Evolutionary conservation across 2,797 vertebrate species (phyloP).

Genomic region (Hozukius guyotensis): DNA sequence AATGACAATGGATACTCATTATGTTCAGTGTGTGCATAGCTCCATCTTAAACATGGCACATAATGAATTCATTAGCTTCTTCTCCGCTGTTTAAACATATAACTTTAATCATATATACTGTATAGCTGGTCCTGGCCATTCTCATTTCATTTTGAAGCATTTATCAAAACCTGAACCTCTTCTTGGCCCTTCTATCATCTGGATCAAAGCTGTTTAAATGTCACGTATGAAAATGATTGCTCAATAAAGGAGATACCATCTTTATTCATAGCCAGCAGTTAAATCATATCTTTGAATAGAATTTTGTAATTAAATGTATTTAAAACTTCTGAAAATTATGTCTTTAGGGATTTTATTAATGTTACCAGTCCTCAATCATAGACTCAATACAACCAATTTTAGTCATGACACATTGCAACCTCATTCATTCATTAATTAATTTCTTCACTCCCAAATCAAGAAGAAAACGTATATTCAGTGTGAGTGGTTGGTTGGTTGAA

Average conservation of each 20-base stretch:
- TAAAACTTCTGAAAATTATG: neutral
- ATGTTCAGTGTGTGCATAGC: neutral
- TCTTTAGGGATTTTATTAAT: neutral
- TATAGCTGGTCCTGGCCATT: neutral
- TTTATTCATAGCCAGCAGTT: slow-evolving; percentile 4
- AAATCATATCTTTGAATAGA: neutral
- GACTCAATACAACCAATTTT: neutral
- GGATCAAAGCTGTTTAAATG: slow-evolving; percentile 34
- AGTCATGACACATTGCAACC: neutral
- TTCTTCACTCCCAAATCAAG: neutral
- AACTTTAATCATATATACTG: neutral
- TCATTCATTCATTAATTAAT: neutral
- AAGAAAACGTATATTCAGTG: neutral
- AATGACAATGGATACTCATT: slow-evolving; percentile 11
- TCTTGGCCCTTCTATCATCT: neutral
- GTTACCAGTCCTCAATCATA: neutral
- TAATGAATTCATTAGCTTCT: slow-evolving; percentile 1
- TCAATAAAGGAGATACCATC: slow-evolving; percentile 3
- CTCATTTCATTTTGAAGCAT: slow-evolving; percentile 8
- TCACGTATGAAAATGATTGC: slow-evolving; percentile 1
- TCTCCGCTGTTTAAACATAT: neutral
- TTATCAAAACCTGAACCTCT: neutral
- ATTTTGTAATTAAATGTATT: neutral
- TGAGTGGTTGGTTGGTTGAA: neutral
- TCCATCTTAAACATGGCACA: slow-evolving; percentile 14